Base-by-base conservation (phyloP, 1,140 invertebrate genomes). In the Drosophila saltans region DNA sequence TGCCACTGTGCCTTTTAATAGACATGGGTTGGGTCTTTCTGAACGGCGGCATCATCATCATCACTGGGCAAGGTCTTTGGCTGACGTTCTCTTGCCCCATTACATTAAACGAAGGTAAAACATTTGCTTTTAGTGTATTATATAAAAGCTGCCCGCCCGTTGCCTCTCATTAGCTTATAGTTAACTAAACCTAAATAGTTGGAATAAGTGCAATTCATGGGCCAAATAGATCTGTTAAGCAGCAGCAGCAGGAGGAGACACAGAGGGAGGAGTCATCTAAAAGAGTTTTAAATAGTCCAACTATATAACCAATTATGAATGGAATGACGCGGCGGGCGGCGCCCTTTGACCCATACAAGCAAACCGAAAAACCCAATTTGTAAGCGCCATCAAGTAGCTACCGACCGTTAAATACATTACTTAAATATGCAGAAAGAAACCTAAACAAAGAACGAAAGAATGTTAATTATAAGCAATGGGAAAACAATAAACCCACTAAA, bases 161-260 rank as follows among this genome's bases (percentile, higher is more conserved):
- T 58, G 55, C 56, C 72, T 82, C 83, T 82, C 83, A 86, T 85
- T 88, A 82, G 80, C 66, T 72, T 69, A 56, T 40, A 56, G 66
- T 43, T 69, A 69, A 75, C 69, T 65, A 52, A 48, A 62, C 58
- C 60, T 61, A 66, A 69, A 71, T 62, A 52, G 52, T 67, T 40
- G 65, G 41, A 83, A 61, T 83, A 82, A 75, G 65, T 80, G 81
- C 81, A 85, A 85, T 78, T 85, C 82, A 85, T 81, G 71, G 40
- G 70, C 69, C 77, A 84, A 84, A 69, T 83, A 72, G 56, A 40
- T 43, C 59, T 78, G 60, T 43, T 68, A 71, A 36, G 33, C 6
- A 36, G 33, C 33, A 36, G 33, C 4, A 30, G 28, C 28, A 30
- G 28, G 2, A 30, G 28, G 2, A 30, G 28, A 30, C 2, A 4